phyloP scores from a whole-genome alignment of 2,113 vertebrate species.

The Esox niger region DNA sequence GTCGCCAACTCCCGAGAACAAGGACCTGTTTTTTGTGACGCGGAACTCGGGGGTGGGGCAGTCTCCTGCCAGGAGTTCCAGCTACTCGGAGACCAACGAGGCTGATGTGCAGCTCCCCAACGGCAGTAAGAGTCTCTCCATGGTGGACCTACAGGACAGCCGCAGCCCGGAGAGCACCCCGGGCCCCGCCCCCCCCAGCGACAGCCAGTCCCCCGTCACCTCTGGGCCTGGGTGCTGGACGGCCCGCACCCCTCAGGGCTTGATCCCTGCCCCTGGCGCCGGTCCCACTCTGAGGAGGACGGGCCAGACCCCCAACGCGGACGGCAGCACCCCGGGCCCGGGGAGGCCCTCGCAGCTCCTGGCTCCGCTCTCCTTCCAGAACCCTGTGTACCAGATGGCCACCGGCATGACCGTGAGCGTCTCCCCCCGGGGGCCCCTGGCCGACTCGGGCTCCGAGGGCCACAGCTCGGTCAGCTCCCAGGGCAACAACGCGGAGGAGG shows the following conservation, averaged over 20 bases:
- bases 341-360: constrained; percentile 82
- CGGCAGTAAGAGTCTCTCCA: constrained; percentile 91
- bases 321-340: too few species aligned
- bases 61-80: constrained; percentile 93
- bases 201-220: constrained; percentile 68
- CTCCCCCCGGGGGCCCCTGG: constrained; percentile 80
- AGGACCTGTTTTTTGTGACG: constrained; percentile 98
- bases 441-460: constrained; percentile 84
- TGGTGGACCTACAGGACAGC: constrained; percentile 91
- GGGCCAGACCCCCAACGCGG: constrained; percentile 39
- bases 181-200: constrained; percentile 68
- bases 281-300: constrained; percentile 80
- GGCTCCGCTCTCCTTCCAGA: constrained; percentile 90
- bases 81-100: constrained; percentile 95
- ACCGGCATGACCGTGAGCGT: constrained; percentile 76
- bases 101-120: constrained; percentile 86
- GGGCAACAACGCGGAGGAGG: constrained; percentile 81
- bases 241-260: constrained; percentile 67
- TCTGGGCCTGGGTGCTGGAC: constrained; percentile 61
- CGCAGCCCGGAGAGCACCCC: constrained; percentile 71
- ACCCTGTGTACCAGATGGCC: constrained; percentile 97
- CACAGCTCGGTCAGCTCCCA: constrained; percentile 89
- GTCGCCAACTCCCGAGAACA: constrained; percentile 98
- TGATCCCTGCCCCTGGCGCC: neutral
- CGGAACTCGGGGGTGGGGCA: constrained; percentile 79